Percentiles rank a stretch among this genome's conserved stretches.
Evolutionary conservation across 2,888 invertebrate genomes (phyloP).

Genomic region (Ommatoiulus sabulosus): DNA sequence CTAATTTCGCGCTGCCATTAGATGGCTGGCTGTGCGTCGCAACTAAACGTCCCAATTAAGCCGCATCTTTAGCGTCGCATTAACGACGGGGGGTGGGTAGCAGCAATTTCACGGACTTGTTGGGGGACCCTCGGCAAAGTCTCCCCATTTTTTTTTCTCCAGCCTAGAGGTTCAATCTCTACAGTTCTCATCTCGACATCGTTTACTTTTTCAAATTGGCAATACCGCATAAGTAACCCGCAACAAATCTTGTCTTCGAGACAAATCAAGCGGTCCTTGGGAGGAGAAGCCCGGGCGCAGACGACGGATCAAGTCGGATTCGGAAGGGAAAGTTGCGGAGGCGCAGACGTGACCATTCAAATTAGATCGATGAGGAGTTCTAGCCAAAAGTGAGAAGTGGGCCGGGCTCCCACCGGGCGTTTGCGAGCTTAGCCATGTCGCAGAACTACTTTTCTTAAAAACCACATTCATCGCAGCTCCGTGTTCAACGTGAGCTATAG

Average conservation of each 20-base stretch:
- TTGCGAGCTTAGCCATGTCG: too few species aligned
- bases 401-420: too few species aligned
- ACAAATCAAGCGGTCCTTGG: conserved; percentile 2
- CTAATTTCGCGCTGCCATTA: conserved; percentile 51
- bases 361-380: not conserved
- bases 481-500: too few species aligned
- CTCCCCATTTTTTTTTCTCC: not conserved
- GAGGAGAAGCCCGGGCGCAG: not conserved
- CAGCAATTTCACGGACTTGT: not conserved
- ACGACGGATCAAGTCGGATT: conserved; percentile 1
- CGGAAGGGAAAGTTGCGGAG: not conserved
- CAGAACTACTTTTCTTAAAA: too few species aligned
- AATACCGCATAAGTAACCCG: conserved; percentile 19
- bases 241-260: conserved; percentile 19
- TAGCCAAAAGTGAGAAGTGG: not conserved
- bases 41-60: conserved; percentile 57
- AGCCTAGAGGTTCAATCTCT: not conserved
- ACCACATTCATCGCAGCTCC: too few species aligned
- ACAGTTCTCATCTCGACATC: not conserved
- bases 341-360: not conserved
- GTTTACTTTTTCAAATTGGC: conserved; percentile 18
- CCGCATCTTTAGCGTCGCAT: not conserved
- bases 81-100: not conserved
- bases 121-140: not conserved
- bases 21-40: not conserved